Conservation (phyloP, 2,113 vertebrate species). For the Pteruthius melanotis region DNA sequence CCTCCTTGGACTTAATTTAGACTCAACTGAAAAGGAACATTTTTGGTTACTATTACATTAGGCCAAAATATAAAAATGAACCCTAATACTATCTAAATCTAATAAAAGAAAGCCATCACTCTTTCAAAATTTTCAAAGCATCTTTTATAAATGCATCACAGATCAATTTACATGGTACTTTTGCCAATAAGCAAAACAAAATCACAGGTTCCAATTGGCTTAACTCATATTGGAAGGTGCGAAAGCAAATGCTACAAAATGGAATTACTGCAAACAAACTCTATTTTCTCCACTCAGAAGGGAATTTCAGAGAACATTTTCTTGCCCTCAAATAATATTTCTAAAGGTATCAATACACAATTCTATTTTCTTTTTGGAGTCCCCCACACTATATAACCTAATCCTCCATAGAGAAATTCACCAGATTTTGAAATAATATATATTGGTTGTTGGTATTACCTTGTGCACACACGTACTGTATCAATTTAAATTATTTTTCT, state of each 20-base stretch:
- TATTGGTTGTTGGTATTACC: constrained; percentile 64
- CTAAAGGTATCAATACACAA: constrained; percentile 78
- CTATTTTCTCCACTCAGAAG: constrained; percentile 81
- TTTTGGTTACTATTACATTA: constrained; percentile 80
- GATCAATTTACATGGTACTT: constrained; percentile 86
- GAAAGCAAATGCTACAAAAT: constrained; percentile 79
- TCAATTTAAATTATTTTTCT: constrained; percentile 67
- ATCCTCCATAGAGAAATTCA: constrained; percentile 59
- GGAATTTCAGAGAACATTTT: constrained; percentile 80
- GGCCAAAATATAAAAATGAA: constrained; percentile 77
- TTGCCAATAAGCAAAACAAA: constrained; percentile 80
- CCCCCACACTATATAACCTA: constrained; percentile 66
- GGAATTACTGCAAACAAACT: constrained; percentile 84
- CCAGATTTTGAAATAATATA: constrained; percentile 65
- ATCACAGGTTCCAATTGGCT: constrained; percentile 83
- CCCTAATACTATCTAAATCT: constrained; percentile 80
- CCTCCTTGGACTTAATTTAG: constrained; percentile 71
- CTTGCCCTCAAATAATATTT: constrained; percentile 84
- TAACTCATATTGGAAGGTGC: constrained; percentile 77
- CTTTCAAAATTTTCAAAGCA: constrained; percentile 78
- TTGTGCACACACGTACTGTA: constrained; percentile 7
- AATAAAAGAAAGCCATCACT: constrained; percentile 81
- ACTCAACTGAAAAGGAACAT: constrained; percentile 73
- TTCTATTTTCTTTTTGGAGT: constrained; percentile 75
- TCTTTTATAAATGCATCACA: constrained; percentile 77